Evolutionary conservation across 2,113 vertebrate species (phyloP).

Genomic region (Peromyscus polionotus): DNA sequence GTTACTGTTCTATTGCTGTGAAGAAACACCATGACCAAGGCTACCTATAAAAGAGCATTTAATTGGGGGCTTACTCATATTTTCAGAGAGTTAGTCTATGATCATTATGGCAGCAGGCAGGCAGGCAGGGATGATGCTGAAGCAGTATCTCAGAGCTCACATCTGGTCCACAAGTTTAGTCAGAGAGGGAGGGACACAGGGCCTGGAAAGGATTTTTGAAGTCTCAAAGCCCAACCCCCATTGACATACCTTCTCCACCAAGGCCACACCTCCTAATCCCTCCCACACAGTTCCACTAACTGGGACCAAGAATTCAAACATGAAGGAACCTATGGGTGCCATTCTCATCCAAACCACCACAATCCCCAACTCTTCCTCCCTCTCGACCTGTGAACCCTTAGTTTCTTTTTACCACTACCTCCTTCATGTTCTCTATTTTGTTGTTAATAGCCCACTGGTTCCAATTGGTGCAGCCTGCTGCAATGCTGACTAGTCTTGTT

Average conservation of each 20-base stretch:
- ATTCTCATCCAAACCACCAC: background rate
- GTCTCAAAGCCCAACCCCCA: background rate
- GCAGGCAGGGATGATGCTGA: background rate
- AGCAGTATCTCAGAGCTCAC: background rate
- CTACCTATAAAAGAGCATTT: background rate
- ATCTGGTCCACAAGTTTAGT: background rate
- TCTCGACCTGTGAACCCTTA: background rate
- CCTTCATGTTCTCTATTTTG: background rate
- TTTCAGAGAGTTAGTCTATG: background rate
- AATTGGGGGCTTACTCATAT: background rate
- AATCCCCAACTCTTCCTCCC: background rate
- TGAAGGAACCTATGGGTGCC: background rate
- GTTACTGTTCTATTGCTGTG: background rate
- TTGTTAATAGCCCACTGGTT: background rate
- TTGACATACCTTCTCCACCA: background rate
- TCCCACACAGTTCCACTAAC: background rate
- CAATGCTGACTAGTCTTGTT: background rate
- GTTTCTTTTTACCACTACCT: background rate
- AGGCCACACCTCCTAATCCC: background rate
- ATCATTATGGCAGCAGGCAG: background rate
- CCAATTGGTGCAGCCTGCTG: background rate
- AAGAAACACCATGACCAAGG: background rate
- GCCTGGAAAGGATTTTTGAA: background rate
- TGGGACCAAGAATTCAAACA: background rate
- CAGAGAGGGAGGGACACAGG: background rate